A percentile compares a stretch with the other conserved stretches of the same genome.
Conservation (phyloP, 2,113 vertebrate genomes). For the Crypturellus undulatus region DNA sequence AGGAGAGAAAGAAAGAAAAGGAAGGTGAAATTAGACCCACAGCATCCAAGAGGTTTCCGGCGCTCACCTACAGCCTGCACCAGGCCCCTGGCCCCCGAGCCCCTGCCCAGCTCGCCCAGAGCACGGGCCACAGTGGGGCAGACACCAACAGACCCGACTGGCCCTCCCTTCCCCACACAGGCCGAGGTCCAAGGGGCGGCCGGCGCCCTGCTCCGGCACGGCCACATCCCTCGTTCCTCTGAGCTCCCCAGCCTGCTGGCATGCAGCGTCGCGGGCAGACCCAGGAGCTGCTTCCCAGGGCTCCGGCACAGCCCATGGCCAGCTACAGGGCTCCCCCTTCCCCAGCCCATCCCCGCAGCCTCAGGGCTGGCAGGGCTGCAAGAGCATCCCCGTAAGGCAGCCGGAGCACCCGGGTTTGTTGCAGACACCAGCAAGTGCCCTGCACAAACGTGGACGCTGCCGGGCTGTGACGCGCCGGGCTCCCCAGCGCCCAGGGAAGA, state of each 20-base stretch:
- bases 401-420: accelerated
- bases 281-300: accelerated
- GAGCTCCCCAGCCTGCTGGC: background rate
- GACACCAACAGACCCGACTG: accelerated
- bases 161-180: background rate
- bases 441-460: too few species aligned
- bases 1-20: slow-evolving; percentile 60
- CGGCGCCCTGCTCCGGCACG: background rate
- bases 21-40: slow-evolving; percentile 62
- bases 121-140: background rate
- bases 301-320: background rate
- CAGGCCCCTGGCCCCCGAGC: background rate
- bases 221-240: accelerated
- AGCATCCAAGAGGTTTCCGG: slow-evolving; percentile 5
- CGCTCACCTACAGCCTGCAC: background rate
- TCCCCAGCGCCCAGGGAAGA: background rate
- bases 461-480: accelerated
- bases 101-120: background rate
- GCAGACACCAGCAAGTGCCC: background rate
- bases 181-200: background rate
- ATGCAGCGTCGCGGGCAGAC: background rate
- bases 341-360: background rate
- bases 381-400: background rate
- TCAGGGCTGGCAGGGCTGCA: background rate
- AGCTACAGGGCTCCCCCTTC: background rate